A percentile compares a stretch with the other conserved stretches of the same genome.
phyloP scores from a whole-genome alignment of 1,140 invertebrate species.

The Heliothis subflexa region DNA sequence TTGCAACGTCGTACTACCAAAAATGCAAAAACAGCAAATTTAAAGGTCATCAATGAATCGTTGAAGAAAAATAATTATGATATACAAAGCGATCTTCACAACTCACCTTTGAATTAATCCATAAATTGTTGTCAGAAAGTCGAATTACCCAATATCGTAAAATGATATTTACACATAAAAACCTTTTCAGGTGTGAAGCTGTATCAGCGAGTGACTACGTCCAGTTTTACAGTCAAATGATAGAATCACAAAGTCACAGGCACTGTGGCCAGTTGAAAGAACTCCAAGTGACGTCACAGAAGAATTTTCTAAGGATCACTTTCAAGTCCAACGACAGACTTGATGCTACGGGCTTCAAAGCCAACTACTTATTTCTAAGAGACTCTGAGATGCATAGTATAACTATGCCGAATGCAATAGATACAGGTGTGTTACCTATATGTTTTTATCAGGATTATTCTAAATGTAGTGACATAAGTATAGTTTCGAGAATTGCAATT shows the following conservation, averaged over 20 bases:
- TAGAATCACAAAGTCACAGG: conserved; percentile 93
- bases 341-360: conserved; percentile 97
- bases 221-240: conserved; percentile 97
- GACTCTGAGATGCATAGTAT: conserved; percentile 82
- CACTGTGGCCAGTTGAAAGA: conserved; percentile 94
- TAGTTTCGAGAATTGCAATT: too few relatives aligned
- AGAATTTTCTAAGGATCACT: conserved; percentile 96
- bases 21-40: too few relatives aligned
- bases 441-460: too few relatives aligned
- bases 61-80: neutral
- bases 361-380: conserved; percentile 92
- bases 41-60: neutral
- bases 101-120: too few relatives aligned
- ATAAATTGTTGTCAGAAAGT: too few relatives aligned
- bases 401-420: conserved; percentile 65
- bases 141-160: too few relatives aligned
- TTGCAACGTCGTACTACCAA: too few relatives aligned
- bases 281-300: conserved; percentile 93
- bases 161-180: too few relatives aligned
- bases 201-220: conserved; percentile 96
- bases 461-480: too few relatives aligned
- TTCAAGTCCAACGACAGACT: conserved; percentile 97
- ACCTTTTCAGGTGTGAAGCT: conserved; percentile 91
- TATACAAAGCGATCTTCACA: too few relatives aligned
- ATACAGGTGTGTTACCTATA: conserved; percentile 62